Conservation (phyloP, 2,113 vertebrate species). For the Cyphomyrus discorhynchus region DNA sequence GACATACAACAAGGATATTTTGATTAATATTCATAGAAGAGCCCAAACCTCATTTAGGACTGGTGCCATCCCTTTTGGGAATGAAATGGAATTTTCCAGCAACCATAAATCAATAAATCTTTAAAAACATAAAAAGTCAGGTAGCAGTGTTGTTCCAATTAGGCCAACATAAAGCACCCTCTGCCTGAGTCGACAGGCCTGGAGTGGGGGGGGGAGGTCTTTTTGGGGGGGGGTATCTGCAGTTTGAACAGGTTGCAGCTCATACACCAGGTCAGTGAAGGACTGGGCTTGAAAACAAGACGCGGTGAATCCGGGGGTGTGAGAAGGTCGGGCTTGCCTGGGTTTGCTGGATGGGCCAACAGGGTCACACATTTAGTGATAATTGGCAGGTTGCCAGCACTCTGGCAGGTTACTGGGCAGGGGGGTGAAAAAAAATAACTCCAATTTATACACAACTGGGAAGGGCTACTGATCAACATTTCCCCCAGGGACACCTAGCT, state of each 20-base stretch:
- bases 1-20: neutral
- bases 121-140: neutral
- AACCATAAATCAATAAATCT: neutral
- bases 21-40: neutral
- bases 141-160: neutral
- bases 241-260: neutral
- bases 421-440: neutral
- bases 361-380: neutral
- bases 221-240: neutral
- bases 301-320: neutral
- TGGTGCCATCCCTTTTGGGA: neutral
- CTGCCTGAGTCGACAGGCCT: neutral
- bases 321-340: neutral
- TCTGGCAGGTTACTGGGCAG: neutral
- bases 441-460: neutral
- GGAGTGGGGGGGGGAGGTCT: neutral
- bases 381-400: neutral
- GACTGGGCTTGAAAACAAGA: neutral
- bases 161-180: neutral
- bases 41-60: neutral
- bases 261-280: neutral
- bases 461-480: neutral
- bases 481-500: neutral
- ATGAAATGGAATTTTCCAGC: neutral
- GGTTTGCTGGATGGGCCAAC: neutral